These are phyloP conservation scores for Luscinia luscinia DNA, from an alignment of 2,797 vertebrate species.

Conservation along the genomic window DNA sequence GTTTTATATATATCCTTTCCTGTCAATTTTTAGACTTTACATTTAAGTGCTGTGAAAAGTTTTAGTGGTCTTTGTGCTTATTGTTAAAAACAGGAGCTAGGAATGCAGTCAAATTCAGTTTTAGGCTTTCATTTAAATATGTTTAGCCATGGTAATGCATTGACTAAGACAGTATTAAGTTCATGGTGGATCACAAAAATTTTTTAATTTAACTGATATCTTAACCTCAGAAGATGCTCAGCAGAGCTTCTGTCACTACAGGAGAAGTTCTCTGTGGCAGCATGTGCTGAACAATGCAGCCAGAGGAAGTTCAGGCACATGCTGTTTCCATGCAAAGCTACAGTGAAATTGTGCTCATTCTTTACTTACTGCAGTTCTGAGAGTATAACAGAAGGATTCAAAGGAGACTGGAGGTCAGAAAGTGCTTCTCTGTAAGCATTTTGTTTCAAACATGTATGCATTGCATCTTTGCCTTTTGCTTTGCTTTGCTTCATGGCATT, in stretches of 20 bases:
- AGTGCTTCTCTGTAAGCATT: slow-evolving; percentile 93
- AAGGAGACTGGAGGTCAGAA: slow-evolving; percentile 91
- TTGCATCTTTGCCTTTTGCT: slow-evolving; percentile 91
- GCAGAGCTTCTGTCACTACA: not conserved
- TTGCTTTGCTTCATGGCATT: slow-evolving; percentile 91
- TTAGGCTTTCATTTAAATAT: not conserved
- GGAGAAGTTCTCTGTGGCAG: not conserved
- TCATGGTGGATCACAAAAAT: not conserved
- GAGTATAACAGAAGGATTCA: slow-evolving; percentile 92
- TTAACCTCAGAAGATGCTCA: not conserved
- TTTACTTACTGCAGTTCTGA: slow-evolving; percentile 92
- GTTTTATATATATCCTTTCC: not conserved
- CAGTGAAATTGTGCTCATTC: not conserved
- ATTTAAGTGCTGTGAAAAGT: not conserved
- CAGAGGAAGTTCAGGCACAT: not conserved
- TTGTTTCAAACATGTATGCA: slow-evolving; percentile 94
- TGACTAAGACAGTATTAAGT: not conserved
- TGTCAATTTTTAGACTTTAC: not conserved
- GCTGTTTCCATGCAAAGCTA: not conserved
- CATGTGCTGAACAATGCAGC: not conserved
- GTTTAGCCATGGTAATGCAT: not conserved
- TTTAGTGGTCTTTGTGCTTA: not conserved
- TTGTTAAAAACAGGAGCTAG: not conserved
- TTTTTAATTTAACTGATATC: not conserved
- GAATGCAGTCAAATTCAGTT: not conserved